These are phyloP conservation scores for Odontophorus gujanensis DNA, from an alignment of 2,113 vertebrate genomes.

Conservation along the genomic window DNA sequence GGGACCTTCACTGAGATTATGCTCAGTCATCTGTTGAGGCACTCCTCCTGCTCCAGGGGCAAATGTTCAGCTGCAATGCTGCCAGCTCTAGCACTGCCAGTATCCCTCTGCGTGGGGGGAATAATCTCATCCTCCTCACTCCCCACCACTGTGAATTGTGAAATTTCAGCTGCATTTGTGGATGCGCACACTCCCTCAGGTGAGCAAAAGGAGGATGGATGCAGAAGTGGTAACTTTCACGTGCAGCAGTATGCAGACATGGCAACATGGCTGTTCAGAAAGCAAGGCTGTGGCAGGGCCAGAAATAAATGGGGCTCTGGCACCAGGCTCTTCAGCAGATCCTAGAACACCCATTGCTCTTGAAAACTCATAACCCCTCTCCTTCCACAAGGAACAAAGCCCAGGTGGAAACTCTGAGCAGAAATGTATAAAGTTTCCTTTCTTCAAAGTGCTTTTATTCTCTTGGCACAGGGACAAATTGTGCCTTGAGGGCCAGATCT, in stretches of 20 bases:
- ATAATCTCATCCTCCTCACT: background rate
- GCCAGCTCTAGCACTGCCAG: background rate
- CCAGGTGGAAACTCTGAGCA: conserved; percentile 52
- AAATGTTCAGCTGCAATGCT: background rate
- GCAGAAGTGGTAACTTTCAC: background rate
- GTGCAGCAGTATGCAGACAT: background rate
- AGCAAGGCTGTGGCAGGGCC: background rate
- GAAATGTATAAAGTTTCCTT: conserved; percentile 63
- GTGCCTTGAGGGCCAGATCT: conserved; percentile 65
- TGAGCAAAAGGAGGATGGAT: background rate
- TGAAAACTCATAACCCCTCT: conserved; percentile 26
- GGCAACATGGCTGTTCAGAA: background rate
- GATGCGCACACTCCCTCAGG: accelerated
- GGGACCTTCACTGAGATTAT: background rate
- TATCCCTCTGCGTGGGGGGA: accelerated
- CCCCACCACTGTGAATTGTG: accelerated
- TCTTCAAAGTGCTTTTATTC: conserved; percentile 69
- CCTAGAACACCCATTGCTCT: conserved; percentile 23
- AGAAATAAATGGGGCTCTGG: background rate
- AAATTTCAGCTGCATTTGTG: accelerated
- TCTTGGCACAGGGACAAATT: conserved; percentile 67
- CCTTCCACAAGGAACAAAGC: conserved; percentile 45
- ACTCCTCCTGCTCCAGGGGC: background rate
- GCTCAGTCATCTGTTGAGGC: background rate
- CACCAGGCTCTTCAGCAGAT: background rate